A percentile compares a stretch with the other conserved stretches of the same genome.
phyloP scores from a whole-genome alignment of 2,888 invertebrate genomes.

The Adelognathus sp. region DNA sequence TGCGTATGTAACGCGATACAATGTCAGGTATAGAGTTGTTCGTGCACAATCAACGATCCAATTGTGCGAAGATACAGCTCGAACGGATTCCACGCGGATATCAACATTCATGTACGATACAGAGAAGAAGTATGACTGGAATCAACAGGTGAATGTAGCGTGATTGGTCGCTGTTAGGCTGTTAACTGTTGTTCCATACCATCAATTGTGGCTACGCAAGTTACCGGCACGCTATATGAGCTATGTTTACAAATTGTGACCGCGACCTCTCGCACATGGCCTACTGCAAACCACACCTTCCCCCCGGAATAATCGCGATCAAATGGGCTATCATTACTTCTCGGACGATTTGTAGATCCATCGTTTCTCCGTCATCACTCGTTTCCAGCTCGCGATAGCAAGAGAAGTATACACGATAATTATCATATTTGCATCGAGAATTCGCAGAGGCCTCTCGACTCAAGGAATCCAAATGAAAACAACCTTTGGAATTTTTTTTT shows the following conservation, averaged over 20 bases:
- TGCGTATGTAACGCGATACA: background rate
- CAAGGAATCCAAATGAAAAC: too few relatives aligned
- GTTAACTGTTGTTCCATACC: constrained; percentile 29
- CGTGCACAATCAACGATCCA: background rate
- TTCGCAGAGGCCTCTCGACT: too few relatives aligned
- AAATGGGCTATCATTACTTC: background rate
- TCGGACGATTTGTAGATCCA: constrained; percentile 21
- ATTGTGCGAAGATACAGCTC: background rate
- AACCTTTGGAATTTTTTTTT: too few relatives aligned
- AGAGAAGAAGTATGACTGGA: constrained; percentile 19
- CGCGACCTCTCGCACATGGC: constrained; percentile 59
- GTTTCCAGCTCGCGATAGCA: too few relatives aligned
- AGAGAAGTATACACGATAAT: too few relatives aligned
- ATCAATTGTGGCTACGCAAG: constrained; percentile 15
- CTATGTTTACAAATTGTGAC: constrained; percentile 53
- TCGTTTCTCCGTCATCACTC: too few relatives aligned
- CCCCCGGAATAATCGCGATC: background rate
- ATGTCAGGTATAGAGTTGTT: background rate
- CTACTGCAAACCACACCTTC: constrained; percentile 7
- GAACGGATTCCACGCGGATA: background rate
- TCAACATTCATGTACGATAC: constrained; percentile 7
- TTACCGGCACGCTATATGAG: constrained; percentile 32
- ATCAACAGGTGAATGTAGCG: constrained; percentile 75
- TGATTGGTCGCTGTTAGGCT: constrained; percentile 63
- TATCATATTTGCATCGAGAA: too few relatives aligned